Evolutionary conservation across 2,888 invertebrate species (phyloP), one percentile per base, ranked within the genome.

Genomic region (Zygothrica quintamaculata): DNA sequence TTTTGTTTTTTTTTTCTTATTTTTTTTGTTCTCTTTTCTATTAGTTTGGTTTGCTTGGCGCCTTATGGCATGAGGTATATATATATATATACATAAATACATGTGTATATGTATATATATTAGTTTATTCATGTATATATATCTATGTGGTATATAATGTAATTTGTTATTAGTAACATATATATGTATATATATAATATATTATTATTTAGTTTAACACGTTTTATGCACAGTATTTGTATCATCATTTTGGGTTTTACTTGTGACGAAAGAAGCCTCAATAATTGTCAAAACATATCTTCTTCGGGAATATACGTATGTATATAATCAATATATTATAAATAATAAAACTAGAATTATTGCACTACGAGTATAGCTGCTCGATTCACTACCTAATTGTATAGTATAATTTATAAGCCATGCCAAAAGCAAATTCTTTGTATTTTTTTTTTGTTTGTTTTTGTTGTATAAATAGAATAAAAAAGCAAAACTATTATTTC

Each of bases 151-250:
- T 46, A 61, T 39, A 39, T 52, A 25, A 53, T 59, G 44, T 33
- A 43, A 53, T 50, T 8, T 61, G n/a, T 33, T 33, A n/a, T 33
- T n/a, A 3, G 3, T 33, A n/a, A 47, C 56, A 47, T 53, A 6
- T 5, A 26, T 50, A 48, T 50, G 34, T 60, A 43, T 76, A 64
- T 68, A 55, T 56, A 37, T 22, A 16, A 43, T 46, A 61, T 39
- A 33, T 52, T 33, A 40, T n/a, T 47, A 33, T 18, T 0, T 1
- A 13, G 16, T 34, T 57, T 39, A 37, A 64, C 44, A 65, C 62
- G 66, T 74, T 78, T 73, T 67, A 78, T 82, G 79, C 85, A 82
- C 80, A 77, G 80, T 86, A 62, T 81, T 53, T 62, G 40, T 18
- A 22, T 11, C 39, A 12, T 31, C 40, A 25, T 31, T 25, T 42